Conservation (phyloP, 2,888 invertebrate species). For the Falcaria lacertinaria region DNA sequence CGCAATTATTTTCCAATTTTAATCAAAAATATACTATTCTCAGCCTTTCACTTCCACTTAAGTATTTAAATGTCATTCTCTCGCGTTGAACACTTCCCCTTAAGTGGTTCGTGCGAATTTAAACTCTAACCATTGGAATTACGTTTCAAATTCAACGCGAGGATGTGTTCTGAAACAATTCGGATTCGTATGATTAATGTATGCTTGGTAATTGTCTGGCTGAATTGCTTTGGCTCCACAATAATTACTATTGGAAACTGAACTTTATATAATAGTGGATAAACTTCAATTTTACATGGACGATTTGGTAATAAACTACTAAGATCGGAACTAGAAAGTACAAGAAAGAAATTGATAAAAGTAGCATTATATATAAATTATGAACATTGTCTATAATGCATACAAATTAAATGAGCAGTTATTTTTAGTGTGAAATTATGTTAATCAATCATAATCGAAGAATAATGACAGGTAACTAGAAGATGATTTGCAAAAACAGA, state of each 20-base stretch:
- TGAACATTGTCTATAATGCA: conserved; percentile 15
- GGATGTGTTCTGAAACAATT: conserved; percentile 59
- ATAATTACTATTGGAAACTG: conserved; percentile 17
- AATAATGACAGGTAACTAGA: neutral
- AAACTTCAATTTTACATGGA: conserved; percentile 15
- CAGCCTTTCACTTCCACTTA: conserved; percentile 77
- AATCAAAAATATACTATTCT: conserved; percentile 76
- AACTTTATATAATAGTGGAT: conserved; percentile 15
- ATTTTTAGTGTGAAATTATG: neutral
- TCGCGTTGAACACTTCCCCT: conserved; percentile 43
- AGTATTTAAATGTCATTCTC: conserved; percentile 79
- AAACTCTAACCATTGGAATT: conserved; percentile 21
- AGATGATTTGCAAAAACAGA: neutral
- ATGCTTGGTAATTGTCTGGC: conserved; percentile 49
- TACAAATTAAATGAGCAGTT: neutral
- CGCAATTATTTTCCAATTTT: conserved; percentile 79
- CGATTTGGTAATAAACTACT: conserved; percentile 17
- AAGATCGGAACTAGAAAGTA: conserved; percentile 54
- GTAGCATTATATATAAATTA: conserved; percentile 58
- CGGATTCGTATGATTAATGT: conserved; percentile 74
- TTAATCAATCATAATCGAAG: neutral
- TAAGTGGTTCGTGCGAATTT: conserved; percentile 32
- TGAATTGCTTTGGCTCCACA: conserved; percentile 29
- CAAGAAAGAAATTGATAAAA: conserved; percentile 58
- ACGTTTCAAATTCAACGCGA: conserved; percentile 25